Conservation (phyloP, 1,140 invertebrate genomes). For the Drosophila sturtevanti region DNA sequence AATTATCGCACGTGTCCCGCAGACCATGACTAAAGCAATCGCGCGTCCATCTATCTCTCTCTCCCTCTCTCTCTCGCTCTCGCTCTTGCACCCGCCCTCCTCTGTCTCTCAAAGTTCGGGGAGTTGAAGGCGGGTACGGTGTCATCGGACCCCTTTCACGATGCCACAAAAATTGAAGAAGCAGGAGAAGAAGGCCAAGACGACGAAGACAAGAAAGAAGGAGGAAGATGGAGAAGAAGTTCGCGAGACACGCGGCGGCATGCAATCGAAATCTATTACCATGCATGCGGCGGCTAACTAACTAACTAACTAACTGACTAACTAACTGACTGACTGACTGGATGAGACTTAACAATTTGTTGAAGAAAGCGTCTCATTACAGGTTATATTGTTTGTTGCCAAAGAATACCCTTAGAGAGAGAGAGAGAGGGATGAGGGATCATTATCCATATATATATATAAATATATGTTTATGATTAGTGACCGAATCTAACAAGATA, state of each 20-base stretch:
- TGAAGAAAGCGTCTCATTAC: conserved; percentile 79
- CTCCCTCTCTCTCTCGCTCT: too few relatives aligned
- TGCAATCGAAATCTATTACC: conserved; percentile 76
- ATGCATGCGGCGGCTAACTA: conserved; percentile 41
- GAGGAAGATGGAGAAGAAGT: conserved; percentile 23
- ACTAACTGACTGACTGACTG: not conserved
- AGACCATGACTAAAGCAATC: conserved; percentile 80
- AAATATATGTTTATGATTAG: too few relatives aligned
- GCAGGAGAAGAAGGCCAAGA: not conserved
- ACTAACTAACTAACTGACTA: too few relatives aligned
- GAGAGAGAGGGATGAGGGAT: not conserved
- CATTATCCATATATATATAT: too few relatives aligned
- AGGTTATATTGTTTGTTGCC: conserved; percentile 56
- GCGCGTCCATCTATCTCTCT: conserved; percentile 55
- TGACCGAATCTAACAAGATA: not conserved
- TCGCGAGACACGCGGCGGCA: conserved; percentile 48
- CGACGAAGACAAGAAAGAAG: not conserved
- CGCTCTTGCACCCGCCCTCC: too few relatives aligned
- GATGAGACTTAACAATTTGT: conserved; percentile 30
- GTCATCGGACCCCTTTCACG: conserved; percentile 7
- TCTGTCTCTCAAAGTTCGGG: not conserved
- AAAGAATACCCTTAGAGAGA: conserved; percentile 29
- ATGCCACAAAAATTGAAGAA: not conserved
- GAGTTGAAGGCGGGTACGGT: not conserved
- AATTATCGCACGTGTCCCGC: conserved; percentile 74